Base-by-base conservation (phyloP, 2,888 invertebrate genomes). In the Synanthedon formicaeformis region DNA sequence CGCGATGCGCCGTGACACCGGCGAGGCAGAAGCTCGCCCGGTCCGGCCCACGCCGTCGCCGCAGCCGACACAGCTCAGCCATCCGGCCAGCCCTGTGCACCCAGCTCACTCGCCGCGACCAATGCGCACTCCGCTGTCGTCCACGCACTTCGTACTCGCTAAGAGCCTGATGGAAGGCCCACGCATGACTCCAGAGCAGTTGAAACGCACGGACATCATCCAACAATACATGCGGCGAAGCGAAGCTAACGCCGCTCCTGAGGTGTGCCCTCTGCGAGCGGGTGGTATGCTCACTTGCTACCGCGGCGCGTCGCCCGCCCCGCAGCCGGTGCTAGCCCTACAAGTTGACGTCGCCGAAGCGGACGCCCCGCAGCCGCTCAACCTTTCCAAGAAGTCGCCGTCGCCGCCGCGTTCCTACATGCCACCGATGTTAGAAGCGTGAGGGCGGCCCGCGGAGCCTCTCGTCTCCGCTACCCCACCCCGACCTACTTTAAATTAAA, bases 91-190 rank as follows among this genome's bases (percentile, higher is more conserved):
- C 65, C 79, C 81, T 16, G 77, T 78, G 50, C 74, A 78, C 60
- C 65, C 81, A 1, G 80, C 89, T 81, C 91, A 81, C 73, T 89
- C 89, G 65, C 89, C 88, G 57, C 86, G 90, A 56, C 88, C 84
- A 63, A 71, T 78, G 76, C 85, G 82, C 67, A 77, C 87, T 40
- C 90, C 93, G 50, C 85, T 96, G 54, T 95, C 95, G 61, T 94
- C 94, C 69, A 95, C 95, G 56, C 96, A 96, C 85, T 96, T 95
- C 45, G 96, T 96, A 66, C 86, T 97, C 60, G 96, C 96, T 62
- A 94, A 94, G 75, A 94, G 95, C 56, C 83, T 97, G 59, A 96
- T 96, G 93, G 96, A 95, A 72, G 95, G 95, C n/a, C 96, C 96
- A 6, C 90, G 95, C 64, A 96, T 96, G 95, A 96, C 95, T 49